Evolutionary conservation across 2,797 vertebrate species (phyloP).

Genomic region (Potorous gilbertii): DNA sequence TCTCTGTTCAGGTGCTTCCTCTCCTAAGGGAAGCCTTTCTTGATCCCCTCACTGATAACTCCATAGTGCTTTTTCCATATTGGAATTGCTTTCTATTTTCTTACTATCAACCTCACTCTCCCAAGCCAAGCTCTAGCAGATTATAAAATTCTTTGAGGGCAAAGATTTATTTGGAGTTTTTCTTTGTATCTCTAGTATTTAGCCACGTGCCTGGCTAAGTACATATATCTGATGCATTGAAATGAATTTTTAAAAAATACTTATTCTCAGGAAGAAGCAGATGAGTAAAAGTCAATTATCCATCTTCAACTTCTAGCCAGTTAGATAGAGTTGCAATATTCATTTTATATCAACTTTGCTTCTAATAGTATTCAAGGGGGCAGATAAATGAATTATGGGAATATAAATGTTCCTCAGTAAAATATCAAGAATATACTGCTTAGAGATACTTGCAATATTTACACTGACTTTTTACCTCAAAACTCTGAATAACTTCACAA

Average conservation of each 20-base stretch:
- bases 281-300: neutral
- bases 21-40: neutral
- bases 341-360: neutral
- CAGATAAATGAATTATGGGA: constrained; percentile 1
- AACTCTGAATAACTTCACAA: neutral
- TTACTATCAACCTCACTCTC: neutral
- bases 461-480: neutral
- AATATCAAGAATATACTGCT: neutral
- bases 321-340: neutral
- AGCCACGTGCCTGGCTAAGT: neutral
- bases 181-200: neutral
- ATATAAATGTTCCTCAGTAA: neutral
- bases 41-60: neutral
- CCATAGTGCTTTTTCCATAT: neutral
- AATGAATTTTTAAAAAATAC: neutral
- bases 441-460: neutral
- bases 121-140: neutral
- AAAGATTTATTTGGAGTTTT: neutral
- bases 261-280: constrained; percentile 5
- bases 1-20: neutral
- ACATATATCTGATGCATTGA: neutral
- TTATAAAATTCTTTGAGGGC: neutral
- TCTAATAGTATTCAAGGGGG: constrained; percentile 22
- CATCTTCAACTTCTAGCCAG: neutral
- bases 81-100: neutral